phyloP scores from a whole-genome alignment of 2,797 vertebrate species.

The Gallinago nigripennis region DNA sequence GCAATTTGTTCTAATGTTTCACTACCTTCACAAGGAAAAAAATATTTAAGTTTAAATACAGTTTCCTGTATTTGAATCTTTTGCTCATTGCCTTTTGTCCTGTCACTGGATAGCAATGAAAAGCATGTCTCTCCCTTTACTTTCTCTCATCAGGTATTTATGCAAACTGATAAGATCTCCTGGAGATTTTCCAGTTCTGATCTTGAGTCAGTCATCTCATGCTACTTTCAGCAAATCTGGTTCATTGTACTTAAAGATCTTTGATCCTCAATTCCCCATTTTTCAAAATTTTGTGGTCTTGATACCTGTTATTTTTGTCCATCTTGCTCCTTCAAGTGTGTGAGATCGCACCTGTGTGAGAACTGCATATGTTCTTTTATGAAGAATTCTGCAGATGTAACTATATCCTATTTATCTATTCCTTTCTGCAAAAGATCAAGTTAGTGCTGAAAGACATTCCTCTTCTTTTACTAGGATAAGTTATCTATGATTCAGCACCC shows the following conservation, averaged over 20 bases:
- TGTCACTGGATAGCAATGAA: not conserved
- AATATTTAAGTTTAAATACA: not conserved
- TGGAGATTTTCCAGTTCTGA: not conserved
- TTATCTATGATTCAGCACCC: not conserved
- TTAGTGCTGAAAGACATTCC: not conserved
- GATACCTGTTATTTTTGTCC: not conserved
- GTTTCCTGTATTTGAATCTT: not conserved
- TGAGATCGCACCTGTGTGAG: not conserved
- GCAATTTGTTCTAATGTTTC: not conserved
- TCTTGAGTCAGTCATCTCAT: not conserved
- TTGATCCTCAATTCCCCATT: not conserved
- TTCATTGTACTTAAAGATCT: not conserved
- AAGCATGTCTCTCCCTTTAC: not conserved
- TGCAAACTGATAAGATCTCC: not conserved
- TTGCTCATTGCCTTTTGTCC: not conserved
- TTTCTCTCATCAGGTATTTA: not conserved
- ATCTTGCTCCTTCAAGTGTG: not conserved
- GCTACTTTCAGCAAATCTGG: not conserved
- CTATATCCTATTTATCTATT: not conserved
- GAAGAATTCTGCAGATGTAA: not conserved
- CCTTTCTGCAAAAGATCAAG: not conserved
- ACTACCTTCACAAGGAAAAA: not conserved
- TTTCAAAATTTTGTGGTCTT: not conserved
- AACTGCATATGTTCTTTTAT: not conserved
- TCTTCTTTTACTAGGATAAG: not conserved